These are phyloP conservation scores for Philereme transversata DNA, from an alignment of 2,888 invertebrate genomes.

Conservation along the genomic window DNA sequence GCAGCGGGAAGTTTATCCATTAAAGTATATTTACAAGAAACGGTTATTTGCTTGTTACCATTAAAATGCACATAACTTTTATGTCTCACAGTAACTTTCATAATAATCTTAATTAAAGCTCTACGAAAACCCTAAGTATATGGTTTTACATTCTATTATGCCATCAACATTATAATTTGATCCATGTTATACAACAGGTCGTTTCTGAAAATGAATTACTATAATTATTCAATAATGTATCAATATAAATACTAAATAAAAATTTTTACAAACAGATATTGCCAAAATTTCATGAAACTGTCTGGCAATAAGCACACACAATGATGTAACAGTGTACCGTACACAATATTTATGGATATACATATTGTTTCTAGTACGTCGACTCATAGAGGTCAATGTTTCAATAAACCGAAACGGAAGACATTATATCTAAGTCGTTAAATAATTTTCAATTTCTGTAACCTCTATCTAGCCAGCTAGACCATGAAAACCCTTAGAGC, in stretches of 20 bases:
- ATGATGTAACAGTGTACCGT: constrained; percentile 8
- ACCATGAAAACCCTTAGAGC: constrained; percentile 28
- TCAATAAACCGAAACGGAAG: constrained; percentile 31
- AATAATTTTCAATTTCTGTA: constrained; percentile 35
- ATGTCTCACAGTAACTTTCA: no score
- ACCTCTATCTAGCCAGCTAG: constrained; percentile 18
- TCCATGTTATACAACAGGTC: constrained; percentile 2
- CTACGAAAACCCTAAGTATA: no score
- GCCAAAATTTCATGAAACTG: not conserved
- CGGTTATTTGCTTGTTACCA: constrained; percentile 3
- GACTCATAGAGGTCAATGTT: constrained; percentile 21
- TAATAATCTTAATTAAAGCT: no score
- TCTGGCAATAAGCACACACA: constrained; percentile 6
- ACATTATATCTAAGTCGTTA: constrained; percentile 31
- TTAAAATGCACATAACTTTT: constrained; percentile 1
- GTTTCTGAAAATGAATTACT: no score
- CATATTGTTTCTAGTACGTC: constrained; percentile 9
- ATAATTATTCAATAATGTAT: no score
- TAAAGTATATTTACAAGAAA: constrained; percentile 1
- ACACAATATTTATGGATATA: constrained; percentile 8
- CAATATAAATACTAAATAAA: not conserved
- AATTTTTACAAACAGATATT: not conserved
- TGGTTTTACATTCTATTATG: no score
- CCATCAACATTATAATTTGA: constrained; percentile 5
- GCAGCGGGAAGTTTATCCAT: not conserved